phyloP scores from a whole-genome alignment of 2,113 vertebrate genomes.

The Vanacampus margaritifer region DNA sequence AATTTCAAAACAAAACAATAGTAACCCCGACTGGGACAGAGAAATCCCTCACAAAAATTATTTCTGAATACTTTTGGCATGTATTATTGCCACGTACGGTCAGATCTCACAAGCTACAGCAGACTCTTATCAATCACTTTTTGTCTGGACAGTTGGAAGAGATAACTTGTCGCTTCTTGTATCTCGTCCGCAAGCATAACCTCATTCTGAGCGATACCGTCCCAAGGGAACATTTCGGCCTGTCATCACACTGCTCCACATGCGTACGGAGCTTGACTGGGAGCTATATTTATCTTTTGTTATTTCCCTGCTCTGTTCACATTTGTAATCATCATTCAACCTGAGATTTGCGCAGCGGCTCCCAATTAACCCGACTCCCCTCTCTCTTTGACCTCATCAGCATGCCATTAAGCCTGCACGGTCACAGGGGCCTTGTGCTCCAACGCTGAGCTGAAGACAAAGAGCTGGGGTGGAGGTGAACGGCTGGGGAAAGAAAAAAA shows the following conservation, averaged over 20 bases:
- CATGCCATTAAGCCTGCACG: constrained; percentile 53
- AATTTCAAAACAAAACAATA: no score
- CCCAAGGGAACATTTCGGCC: constrained; percentile 52
- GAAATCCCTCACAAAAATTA: neutral
- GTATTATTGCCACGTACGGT: neutral
- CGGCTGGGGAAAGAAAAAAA: constrained; percentile 8
- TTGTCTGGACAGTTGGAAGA: constrained; percentile 31
- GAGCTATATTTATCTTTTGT: constrained; percentile 65
- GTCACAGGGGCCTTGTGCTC: constrained; percentile 61
- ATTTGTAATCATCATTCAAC: constrained; percentile 73
- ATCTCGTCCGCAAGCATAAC: constrained; percentile 59
- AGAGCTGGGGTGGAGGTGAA: constrained; percentile 3
- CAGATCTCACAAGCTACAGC: no score
- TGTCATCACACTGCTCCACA: constrained; percentile 44
- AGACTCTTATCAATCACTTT: neutral
- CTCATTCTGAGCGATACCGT: constrained; percentile 64
- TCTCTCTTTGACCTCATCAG: constrained; percentile 71
- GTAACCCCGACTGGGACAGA: neutral
- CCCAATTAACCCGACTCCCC: constrained; percentile 71
- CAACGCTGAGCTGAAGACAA: constrained; percentile 36
- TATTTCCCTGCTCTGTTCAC: constrained; percentile 39
- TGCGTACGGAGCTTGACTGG: constrained; percentile 46
- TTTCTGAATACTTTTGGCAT: neutral
- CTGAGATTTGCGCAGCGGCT: constrained; percentile 69
- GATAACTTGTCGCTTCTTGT: constrained; percentile 56